phyloP scores from a whole-genome alignment of 2,113 vertebrate species.

The Phylloscopus trochilus region DNA sequence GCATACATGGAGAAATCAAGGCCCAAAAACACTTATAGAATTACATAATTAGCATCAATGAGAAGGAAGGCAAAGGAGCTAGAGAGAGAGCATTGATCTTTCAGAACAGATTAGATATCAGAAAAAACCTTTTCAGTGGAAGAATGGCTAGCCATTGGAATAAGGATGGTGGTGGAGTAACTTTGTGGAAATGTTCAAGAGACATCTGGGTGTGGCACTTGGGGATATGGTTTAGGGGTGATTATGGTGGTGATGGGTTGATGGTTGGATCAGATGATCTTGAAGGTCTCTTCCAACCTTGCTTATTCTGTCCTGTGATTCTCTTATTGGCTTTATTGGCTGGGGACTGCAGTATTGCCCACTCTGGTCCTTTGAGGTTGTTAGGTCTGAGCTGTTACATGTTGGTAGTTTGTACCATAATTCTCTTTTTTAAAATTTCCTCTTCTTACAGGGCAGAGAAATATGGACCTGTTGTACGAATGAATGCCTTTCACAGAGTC shows the following conservation, averaged over 20 bases:
- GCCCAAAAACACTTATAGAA: not conserved
- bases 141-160: not conserved
- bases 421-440: not conserved
- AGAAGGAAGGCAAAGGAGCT: not conserved
- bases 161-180: not conserved
- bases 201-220: fast-evolving
- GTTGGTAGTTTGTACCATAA: not conserved
- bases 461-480: conserved; percentile 73
- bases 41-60: not conserved
- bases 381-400: not conserved
- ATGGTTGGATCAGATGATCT: not conserved
- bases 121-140: not conserved
- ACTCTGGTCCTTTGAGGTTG: not conserved
- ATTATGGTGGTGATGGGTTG: not conserved
- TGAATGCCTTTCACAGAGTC: conserved; percentile 75
- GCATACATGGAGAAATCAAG: not conserved
- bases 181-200: not conserved
- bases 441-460: conserved; percentile 69
- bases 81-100: not conserved
- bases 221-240: not conserved
- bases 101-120: not conserved
- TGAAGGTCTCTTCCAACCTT: not conserved
- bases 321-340: not conserved
- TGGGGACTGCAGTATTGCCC: not conserved
- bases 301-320: not conserved